phyloP scores from a whole-genome alignment of 2,113 vertebrate genomes.

The Caretta caretta region DNA sequence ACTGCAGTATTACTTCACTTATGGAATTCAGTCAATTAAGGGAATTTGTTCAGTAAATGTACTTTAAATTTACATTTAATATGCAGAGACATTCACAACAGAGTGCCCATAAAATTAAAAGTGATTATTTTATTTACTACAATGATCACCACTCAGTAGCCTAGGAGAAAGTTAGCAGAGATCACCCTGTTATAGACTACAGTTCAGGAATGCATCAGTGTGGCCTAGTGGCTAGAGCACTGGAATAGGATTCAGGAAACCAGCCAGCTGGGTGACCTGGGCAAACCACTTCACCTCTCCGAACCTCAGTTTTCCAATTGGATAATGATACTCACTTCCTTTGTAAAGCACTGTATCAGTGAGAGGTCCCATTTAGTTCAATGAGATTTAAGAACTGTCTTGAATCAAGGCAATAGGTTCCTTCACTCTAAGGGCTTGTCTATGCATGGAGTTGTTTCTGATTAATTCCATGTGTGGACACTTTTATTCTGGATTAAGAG shows the following conservation, averaged over 20 bases:
- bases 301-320: neutral
- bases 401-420: neutral
- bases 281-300: neutral
- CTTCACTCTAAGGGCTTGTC: neutral
- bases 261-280: neutral
- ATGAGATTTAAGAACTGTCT: neutral
- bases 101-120: neutral
- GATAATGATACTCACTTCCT: neutral
- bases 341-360: neutral
- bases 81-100: neutral
- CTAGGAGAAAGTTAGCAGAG: neutral
- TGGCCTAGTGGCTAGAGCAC: neutral
- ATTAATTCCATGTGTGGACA: neutral
- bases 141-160: neutral
- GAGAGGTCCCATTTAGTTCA: neutral
- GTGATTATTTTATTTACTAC: neutral
- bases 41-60: neutral
- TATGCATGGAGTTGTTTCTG: neutral
- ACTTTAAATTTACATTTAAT: neutral
- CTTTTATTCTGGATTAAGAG: neutral
- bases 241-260: neutral
- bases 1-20: neutral
- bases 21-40: neutral
- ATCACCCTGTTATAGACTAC: neutral
- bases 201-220: neutral